phyloP scores from a whole-genome alignment of 2,113 vertebrate species.

The Paedocypris sp. region DNA sequence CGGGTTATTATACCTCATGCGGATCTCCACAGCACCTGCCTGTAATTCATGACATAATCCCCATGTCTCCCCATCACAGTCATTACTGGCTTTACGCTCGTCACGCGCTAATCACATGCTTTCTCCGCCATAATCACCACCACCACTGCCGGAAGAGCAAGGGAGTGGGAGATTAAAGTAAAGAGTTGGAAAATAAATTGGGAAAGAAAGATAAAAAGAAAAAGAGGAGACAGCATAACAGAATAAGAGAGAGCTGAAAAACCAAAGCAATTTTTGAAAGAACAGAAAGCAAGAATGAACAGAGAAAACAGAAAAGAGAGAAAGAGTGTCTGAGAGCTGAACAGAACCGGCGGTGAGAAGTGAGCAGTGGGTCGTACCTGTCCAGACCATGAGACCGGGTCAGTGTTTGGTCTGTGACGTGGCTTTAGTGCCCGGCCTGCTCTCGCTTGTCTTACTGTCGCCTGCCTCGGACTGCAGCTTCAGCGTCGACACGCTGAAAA shows the following conservation, averaged over 20 bases:
- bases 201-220: too few relatives aligned
- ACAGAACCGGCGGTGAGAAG: constrained; percentile 11
- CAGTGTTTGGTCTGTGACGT: constrained; percentile 83
- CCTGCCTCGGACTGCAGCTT: constrained; percentile 82
- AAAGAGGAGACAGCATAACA: too few relatives aligned
- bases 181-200: too few relatives aligned
- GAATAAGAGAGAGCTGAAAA: too few relatives aligned
- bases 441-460: constrained; percentile 80
- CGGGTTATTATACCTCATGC: too few relatives aligned
- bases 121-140: constrained; percentile 63
- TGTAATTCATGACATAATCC: constrained; percentile 40
- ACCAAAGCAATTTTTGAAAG: too few relatives aligned
- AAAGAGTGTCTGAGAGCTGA: too few relatives aligned
- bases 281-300: too few relatives aligned
- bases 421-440: constrained; percentile 77
- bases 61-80: constrained; percentile 26
- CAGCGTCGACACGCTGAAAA: constrained; percentile 84
- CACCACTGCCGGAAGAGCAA: too few relatives aligned
- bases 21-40: constrained; percentile 35
- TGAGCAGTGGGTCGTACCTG: constrained; percentile 55
- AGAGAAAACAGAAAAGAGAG: too few relatives aligned
- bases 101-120: constrained; percentile 68
- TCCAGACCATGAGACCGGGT: constrained; percentile 44
- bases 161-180: too few relatives aligned
- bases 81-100: constrained; percentile 49